Evolutionary conservation across 2,113 vertebrate genomes (phyloP).

Genomic region (Mus spicilegus): DNA sequence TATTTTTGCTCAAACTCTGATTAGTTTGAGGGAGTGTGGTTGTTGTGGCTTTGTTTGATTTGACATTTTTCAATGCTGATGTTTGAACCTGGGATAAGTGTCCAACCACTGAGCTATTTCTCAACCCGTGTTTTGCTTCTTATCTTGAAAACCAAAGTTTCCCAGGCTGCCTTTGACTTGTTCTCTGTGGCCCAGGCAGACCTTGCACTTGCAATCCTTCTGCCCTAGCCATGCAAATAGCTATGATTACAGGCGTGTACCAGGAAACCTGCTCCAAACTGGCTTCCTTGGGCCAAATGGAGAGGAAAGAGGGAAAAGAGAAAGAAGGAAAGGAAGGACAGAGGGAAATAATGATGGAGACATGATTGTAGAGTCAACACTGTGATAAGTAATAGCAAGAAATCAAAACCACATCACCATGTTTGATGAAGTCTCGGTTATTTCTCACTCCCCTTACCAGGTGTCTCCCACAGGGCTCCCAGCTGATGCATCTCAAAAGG

Average conservation of each 20-base stretch:
- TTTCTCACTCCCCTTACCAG: not conserved
- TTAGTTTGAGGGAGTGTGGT: not conserved
- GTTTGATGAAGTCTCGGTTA: not conserved
- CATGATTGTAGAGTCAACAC: not conserved
- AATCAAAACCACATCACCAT: not conserved
- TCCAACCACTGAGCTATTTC: not conserved
- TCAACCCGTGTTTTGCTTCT: not conserved
- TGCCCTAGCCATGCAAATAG: not conserved
- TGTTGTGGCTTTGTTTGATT: not conserved
- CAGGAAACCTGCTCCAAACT: not conserved
- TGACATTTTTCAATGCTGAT: not conserved
- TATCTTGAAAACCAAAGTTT: not conserved
- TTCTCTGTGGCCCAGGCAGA: not conserved
- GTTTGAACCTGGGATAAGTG: not conserved
- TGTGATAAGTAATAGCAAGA: not conserved
- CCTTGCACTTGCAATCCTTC: not conserved
- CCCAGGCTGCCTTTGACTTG: not conserved
- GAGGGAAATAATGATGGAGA: not conserved
- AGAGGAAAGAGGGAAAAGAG: not conserved
- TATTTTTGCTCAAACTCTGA: not conserved
- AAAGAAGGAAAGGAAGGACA: not conserved
- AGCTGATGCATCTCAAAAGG: not conserved
- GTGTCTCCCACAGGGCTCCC: not conserved
- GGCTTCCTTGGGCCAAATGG: not conserved
- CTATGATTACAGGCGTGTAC: not conserved